These are phyloP conservation scores for Sylvietta virens DNA, from an alignment of 2,113 vertebrate species.

Conservation along the genomic window DNA sequence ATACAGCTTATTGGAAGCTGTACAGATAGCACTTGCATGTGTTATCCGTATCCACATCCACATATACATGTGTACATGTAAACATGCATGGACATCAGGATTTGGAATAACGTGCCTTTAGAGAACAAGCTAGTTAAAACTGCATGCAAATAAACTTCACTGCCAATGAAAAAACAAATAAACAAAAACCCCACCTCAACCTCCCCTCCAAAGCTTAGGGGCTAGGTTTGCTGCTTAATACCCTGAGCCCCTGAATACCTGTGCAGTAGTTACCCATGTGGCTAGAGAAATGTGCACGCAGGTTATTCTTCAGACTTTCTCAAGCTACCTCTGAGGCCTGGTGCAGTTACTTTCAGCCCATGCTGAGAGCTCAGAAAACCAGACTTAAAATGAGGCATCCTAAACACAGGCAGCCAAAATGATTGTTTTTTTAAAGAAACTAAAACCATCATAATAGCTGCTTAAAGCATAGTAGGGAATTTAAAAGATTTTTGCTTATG, in stretches of 20 bases:
- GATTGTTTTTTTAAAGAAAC: not conserved
- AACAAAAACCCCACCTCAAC: not conserved
- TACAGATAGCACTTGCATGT: not conserved
- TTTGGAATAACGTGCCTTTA: not conserved
- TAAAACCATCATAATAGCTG: not conserved
- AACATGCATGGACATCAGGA: not conserved
- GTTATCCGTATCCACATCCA: not conserved
- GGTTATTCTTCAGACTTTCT: not conserved
- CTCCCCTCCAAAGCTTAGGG: fast-evolving
- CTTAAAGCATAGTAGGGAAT: not conserved
- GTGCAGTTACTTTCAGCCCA: not conserved
- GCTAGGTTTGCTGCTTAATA: not conserved
- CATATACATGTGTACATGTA: not conserved
- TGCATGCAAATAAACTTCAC: not conserved
- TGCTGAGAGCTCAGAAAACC: not conserved
- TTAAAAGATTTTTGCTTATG: not conserved
- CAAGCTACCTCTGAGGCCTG: not conserved
- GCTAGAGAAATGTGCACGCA: not conserved
- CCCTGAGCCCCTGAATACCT: not conserved
- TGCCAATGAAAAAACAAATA: not conserved
- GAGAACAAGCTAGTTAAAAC: not conserved
- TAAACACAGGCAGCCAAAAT: not conserved
- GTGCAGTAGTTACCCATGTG: not conserved
- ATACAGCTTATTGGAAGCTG: not conserved
- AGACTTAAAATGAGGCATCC: not conserved